Base-by-base conservation (phyloP, 2,113 vertebrate species). In the Eulacestoma nigropectus region DNA sequence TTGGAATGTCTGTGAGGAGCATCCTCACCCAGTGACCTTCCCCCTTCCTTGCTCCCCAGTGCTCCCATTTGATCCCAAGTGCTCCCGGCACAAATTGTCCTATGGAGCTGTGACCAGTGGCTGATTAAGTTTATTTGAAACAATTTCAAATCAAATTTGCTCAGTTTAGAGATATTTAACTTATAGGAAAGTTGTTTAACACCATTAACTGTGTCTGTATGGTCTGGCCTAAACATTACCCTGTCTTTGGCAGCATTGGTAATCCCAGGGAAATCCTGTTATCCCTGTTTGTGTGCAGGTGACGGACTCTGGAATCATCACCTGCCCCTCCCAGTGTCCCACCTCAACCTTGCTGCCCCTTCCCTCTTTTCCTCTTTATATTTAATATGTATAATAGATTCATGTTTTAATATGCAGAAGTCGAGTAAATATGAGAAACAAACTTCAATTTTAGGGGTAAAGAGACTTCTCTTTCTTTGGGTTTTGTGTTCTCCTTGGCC, bases 321-420 rank as follows among this genome's bases (percentile, higher is more conserved):
- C 11, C 80, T 39, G 64, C 49, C 15, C 29, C 29, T 68, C 27
- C 11, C 32, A 25, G 32, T 52, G 4, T 44, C 59, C 47, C 84
- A 16, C 10, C 5, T 10, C 49, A 63, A 18, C n/a, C 21, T 21
- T 52, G 65, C 57, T 80, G 65, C 33, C 56, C 30, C 1, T 49
- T 52, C 19, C 59, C 44, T 57, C 42, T 41, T 52, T 8, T 63
- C 41, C 47, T 69, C 42, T n/a, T 19, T 3, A 37, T 26, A 16
- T 37, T 15, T 2, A 2, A 8, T 12, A 12, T n/a, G 1, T 29
- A 2, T 64, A 26, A 39, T 6, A 39, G 18, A 33, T 53, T 62
- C 29, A n/a, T 39, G 3, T 46, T 53, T 53, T 39, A 29, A 53
- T n/a, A 16, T 11, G 22, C n/a, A 30, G 10, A 53, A 53, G 29